phyloP scores from a whole-genome alignment of 2,113 vertebrate genomes.

The Zosterops hypoxanthus region DNA sequence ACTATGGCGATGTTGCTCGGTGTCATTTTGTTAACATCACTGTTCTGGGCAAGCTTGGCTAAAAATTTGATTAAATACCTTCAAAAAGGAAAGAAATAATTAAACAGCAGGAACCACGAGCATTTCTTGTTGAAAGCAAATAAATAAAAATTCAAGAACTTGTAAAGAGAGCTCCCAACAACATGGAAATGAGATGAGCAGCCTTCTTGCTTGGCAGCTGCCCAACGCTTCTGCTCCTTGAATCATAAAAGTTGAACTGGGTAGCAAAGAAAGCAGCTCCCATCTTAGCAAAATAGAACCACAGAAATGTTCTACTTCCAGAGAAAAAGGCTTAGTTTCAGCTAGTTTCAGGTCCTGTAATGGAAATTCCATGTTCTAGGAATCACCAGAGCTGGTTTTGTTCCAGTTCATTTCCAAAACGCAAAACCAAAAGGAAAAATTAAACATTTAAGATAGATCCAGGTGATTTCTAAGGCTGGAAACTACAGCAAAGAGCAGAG shows the following conservation, averaged over 20 bases:
- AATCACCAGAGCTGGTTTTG: neutral
- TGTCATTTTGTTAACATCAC: slow-evolving; percentile 96
- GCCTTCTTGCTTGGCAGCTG: neutral
- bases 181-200: neutral
- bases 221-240: neutral
- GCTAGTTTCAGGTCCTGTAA: neutral
- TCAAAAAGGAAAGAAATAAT: neutral
- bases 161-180: neutral
- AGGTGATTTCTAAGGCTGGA: neutral
- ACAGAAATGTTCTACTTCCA: neutral
- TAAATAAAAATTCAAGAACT: neutral
- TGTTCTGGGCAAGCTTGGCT: slow-evolving; percentile 92
- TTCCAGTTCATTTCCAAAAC: neutral
- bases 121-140: neutral
- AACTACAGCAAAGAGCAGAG: neutral
- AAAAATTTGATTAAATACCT: slow-evolving; percentile 99
- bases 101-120: neutral
- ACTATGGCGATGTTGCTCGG: slow-evolving; percentile 97
- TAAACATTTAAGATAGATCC: neutral
- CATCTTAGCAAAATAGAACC: neutral
- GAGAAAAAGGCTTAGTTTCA: neutral
- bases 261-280: neutral
- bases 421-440: neutral
- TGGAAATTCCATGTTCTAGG: neutral
- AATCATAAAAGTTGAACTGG: neutral